These are phyloP conservation scores for Anarhynchus alexandrinus DNA, from an alignment of 2,113 vertebrate species.

Conservation along the genomic window DNA sequence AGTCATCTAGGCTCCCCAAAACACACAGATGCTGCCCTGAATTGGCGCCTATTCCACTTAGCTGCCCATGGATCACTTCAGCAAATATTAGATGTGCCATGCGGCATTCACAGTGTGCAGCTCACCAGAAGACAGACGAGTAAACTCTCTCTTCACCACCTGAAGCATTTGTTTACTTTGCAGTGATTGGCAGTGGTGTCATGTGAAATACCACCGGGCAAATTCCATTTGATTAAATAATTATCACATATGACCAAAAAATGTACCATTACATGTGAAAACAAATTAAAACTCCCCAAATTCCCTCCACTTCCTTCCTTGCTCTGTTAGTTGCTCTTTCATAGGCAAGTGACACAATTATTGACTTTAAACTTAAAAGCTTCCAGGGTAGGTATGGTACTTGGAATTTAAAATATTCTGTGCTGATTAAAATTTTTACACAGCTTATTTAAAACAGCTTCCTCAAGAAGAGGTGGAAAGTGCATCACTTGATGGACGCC, in stretches of 20 bases:
- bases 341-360: background rate
- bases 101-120: background rate
- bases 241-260: slow-evolving; percentile 16
- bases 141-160: background rate
- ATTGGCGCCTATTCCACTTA: background rate
- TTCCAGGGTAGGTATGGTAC: background rate
- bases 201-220: background rate
- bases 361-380: background rate
- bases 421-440: background rate
- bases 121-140: background rate
- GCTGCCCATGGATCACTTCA: background rate
- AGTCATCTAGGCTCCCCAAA: background rate
- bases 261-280: slow-evolving; percentile 8
- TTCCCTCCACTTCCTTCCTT: slow-evolving; percentile 13
- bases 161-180: background rate
- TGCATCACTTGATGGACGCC: background rate
- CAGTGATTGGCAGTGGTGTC: background rate
- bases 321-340: slow-evolving; percentile 11
- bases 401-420: background rate
- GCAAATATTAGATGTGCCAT: background rate
- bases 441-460: slow-evolving; percentile 4
- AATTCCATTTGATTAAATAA: slow-evolving; percentile 43
- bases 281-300: background rate
- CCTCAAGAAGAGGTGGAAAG: background rate
- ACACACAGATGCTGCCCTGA: background rate